phyloP scores from a whole-genome alignment of 2,113 vertebrate species.

The Labeo rohita region DNA sequence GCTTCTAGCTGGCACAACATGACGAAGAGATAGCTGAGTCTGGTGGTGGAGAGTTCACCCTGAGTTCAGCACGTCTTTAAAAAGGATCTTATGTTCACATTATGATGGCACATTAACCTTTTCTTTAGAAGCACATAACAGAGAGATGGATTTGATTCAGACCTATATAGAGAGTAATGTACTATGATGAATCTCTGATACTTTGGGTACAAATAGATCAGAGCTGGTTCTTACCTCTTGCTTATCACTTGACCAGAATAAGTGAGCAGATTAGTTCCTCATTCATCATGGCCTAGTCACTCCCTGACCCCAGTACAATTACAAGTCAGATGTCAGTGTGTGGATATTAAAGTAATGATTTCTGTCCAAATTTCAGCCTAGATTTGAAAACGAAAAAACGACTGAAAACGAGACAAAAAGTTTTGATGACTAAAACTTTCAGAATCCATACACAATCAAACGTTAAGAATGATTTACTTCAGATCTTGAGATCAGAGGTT shows the following conservation, averaged over 20 bases:
- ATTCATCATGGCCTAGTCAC: constrained; percentile 73
- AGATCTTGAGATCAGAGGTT: neutral
- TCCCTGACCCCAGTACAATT: constrained; percentile 71
- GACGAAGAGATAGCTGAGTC: neutral
- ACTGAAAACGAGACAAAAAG: neutral
- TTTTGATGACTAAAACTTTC: neutral
- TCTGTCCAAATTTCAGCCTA: neutral
- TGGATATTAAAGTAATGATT: neutral
- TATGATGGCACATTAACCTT: constrained; percentile 64
- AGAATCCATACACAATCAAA: neutral
- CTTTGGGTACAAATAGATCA: constrained; percentile 50
- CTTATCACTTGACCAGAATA: constrained; percentile 61
- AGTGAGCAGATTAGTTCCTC: constrained; percentile 61
- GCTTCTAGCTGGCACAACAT: neutral
- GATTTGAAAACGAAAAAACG: neutral
- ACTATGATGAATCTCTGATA: constrained; percentile 55
- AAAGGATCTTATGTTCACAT: constrained; percentile 59
- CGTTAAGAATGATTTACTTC: neutral
- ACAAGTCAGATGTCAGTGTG: constrained; percentile 66
- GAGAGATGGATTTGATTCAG: constrained; percentile 56
- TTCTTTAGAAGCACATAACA: constrained; percentile 58
- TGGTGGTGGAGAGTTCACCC: constrained; percentile 49
- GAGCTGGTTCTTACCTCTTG: constrained; percentile 43
- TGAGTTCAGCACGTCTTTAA: constrained; percentile 58
- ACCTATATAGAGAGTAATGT: constrained; percentile 51